A percentile compares a stretch with the other conserved stretches of the same genome.
These are phyloP conservation scores for Ferdinandea cuprea DNA, from an alignment of 2,888 invertebrate species.

Conservation along the genomic window DNA sequence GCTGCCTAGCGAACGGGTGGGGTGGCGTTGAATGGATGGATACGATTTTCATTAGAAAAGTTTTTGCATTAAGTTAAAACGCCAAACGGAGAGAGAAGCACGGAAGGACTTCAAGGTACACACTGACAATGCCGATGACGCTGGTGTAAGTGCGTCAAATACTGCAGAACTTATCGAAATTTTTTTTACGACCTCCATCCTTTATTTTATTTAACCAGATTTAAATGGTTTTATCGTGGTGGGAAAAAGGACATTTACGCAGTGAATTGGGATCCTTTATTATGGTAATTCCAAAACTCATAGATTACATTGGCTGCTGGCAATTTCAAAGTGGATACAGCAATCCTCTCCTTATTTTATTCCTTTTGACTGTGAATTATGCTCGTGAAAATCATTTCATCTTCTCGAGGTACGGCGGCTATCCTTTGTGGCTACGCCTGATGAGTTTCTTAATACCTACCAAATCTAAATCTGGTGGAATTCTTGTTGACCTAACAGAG, in stretches of 20 bases:
- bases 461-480: too few species aligned
- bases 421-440: conserved; percentile 44
- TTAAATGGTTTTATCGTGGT: conserved; percentile 33
- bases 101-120: conserved; percentile 15
- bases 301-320: conserved; percentile 38
- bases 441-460: conserved; percentile 57
- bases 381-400: too few species aligned
- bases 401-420: neutral
- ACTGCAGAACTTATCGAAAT: conserved; percentile 28
- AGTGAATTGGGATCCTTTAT: conserved; percentile 59
- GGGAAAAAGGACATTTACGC: conserved; percentile 44
- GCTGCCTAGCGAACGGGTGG: too few species aligned
- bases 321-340: neutral
- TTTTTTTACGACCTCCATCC: conserved; percentile 55
- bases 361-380: neutral
- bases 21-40: too few species aligned
- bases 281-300: conserved; percentile 55
- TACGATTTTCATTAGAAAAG: conserved; percentile 70
- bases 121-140: conserved; percentile 14
- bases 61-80: conserved; percentile 72
- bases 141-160: conserved; percentile 28
- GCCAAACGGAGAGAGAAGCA: conserved; percentile 33
- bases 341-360: conserved; percentile 13
- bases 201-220: conserved; percentile 45
- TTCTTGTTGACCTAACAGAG: conserved; percentile 36